phyloP scores from a whole-genome alignment of 2,797 vertebrate genomes.

The Danio jaintianensis region DNA sequence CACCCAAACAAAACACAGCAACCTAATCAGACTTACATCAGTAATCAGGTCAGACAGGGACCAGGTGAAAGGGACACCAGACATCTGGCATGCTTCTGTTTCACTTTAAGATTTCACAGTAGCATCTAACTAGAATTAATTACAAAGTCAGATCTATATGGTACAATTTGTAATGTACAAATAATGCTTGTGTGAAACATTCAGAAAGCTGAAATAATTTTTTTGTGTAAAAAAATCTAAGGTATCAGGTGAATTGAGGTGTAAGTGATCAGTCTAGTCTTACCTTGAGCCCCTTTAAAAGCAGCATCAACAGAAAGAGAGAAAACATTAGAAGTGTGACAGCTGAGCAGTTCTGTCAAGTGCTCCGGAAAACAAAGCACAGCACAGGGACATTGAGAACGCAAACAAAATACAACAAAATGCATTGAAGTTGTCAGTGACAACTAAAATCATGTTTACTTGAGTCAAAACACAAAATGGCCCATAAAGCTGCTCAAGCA shows the following conservation, averaged over 20 bases:
- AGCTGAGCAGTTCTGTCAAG: constrained; percentile 56
- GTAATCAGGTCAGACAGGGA: constrained; percentile 2
- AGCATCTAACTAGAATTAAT: neutral
- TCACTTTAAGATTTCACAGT: neutral
- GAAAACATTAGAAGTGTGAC: constrained; percentile 68
- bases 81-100: neutral
- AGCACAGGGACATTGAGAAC: constrained; percentile 70
- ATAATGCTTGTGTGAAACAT: neutral
- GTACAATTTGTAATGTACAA: neutral
- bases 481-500: constrained; percentile 15
- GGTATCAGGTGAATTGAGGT: neutral
- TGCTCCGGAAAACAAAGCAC: constrained; percentile 60
- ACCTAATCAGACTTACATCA: constrained; percentile 7
- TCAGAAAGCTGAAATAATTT: neutral
- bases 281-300: constrained; percentile 97
- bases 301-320: constrained; percentile 80
- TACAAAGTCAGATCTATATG: neutral
- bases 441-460: constrained; percentile 56
- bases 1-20: constrained; percentile 37
- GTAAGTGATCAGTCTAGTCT: constrained; percentile 57
- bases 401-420: constrained; percentile 69
- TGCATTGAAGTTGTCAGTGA: constrained; percentile 67
- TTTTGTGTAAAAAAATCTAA: neutral
- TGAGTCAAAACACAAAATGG: constrained; percentile 8
- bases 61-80: constrained; percentile 21